Conservation (phyloP, 2,888 invertebrate species). For the Pachliopta kotzebuea region DNA sequence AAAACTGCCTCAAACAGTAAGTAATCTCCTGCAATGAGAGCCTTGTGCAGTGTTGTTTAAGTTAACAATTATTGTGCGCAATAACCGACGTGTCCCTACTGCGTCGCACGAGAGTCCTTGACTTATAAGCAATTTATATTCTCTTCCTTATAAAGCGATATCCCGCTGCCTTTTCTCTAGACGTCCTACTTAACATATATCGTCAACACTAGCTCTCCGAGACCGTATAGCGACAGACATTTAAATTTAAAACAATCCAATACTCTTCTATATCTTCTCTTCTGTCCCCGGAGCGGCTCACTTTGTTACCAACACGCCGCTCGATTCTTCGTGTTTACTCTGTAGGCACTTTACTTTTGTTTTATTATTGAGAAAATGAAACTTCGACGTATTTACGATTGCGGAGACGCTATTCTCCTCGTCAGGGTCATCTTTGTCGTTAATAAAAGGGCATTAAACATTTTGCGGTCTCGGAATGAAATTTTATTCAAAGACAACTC, state of each 20-base stretch:
- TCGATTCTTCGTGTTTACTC: slow-evolving; percentile 20
- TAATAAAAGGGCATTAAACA: slow-evolving; percentile 17
- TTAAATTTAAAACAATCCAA: slow-evolving; percentile 51
- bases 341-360: slow-evolving; percentile 3
- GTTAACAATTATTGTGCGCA: slow-evolving; percentile 13
- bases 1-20: neutral
- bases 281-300: slow-evolving; percentile 30
- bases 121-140: slow-evolving; percentile 70
- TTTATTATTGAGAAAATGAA: neutral
- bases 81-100: slow-evolving; percentile 36
- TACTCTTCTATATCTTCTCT: slow-evolving; percentile 35
- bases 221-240: slow-evolving; percentile 39
- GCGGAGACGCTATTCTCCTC: too few relatives aligned
- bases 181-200: slow-evolving; percentile 47
- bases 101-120: slow-evolving; percentile 51
- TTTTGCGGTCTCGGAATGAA: slow-evolving; percentile 21
- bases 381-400: too few relatives aligned
- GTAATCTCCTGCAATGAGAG: slow-evolving; percentile 1
- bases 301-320: slow-evolving; percentile 8
- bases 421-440: slow-evolving; percentile 3
- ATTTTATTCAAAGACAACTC: slow-evolving; percentile 32
- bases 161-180: slow-evolving; percentile 54
- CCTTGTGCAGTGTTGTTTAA: slow-evolving; percentile 2
- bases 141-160: slow-evolving; percentile 60
- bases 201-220: slow-evolving; percentile 40